phyloP scores from a whole-genome alignment of 2,113 vertebrate genomes.

The Ptilonorhynchus violaceus region DNA sequence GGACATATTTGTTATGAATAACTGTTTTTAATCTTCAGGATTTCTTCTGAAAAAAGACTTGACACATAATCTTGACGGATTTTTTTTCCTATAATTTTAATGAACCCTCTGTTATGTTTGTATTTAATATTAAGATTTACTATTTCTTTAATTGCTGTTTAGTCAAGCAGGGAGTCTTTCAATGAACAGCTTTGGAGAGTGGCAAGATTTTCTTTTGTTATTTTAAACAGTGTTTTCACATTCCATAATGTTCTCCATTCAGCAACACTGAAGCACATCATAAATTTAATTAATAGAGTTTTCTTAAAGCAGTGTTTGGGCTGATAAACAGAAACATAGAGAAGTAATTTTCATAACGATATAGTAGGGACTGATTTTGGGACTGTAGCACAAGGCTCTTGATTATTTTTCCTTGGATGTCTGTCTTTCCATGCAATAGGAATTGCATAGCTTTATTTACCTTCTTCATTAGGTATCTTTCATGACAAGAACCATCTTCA shows the following conservation, averaged over 20 bases:
- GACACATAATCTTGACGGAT: background rate
- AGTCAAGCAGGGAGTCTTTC: background rate
- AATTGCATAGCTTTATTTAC: background rate
- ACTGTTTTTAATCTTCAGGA: background rate
- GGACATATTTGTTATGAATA: background rate
- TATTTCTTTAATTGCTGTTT: background rate
- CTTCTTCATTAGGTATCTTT: background rate
- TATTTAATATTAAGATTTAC: background rate
- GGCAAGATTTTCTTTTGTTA: background rate
- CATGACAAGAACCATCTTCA: background rate
- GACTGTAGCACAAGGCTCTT: background rate
- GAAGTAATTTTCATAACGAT: background rate
- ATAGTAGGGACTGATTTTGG: background rate
- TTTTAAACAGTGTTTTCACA: background rate
- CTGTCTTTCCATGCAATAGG: background rate
- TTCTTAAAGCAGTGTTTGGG: background rate
- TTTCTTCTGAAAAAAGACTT: background rate
- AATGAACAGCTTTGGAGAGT: background rate
- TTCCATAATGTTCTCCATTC: background rate
- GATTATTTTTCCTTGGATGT: background rate
- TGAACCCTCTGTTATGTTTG: background rate
- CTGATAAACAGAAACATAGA: background rate
- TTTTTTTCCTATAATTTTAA: background rate
- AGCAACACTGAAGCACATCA: background rate
- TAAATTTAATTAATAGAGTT: background rate